Conservation (phyloP, 2,888 invertebrate genomes). For the Mythimna lalbum region DNA sequence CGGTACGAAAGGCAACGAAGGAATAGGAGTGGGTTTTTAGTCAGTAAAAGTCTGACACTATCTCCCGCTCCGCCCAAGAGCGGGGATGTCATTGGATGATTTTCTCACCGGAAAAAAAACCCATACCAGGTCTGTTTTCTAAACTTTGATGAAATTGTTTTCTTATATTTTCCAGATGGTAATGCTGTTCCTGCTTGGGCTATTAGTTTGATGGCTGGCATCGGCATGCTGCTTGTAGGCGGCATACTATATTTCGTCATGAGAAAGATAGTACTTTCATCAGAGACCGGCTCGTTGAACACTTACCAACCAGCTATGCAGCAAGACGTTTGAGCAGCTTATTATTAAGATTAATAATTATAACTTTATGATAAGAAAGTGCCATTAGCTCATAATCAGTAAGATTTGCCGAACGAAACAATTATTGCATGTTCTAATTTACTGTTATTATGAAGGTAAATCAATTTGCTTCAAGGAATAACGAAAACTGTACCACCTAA, state of each 20-base stretch:
- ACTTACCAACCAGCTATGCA: constrained; percentile 91
- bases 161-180: constrained; percentile 87
- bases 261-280: constrained; percentile 92
- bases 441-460: not conserved
- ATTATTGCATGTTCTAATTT: constrained; percentile 3
- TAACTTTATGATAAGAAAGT: constrained; percentile 19
- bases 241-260: constrained; percentile 92
- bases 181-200: constrained; percentile 95
- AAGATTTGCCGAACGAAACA: constrained; percentile 29
- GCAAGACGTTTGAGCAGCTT: constrained; percentile 80
- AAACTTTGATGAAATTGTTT: not conserved
- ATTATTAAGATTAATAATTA: constrained; percentile 43
- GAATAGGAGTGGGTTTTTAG: too few species aligned
- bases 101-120: too few species aligned
- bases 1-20: too few species aligned
- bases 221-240: constrained; percentile 93
- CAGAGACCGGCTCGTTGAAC: constrained; percentile 85
- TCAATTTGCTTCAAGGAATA: too few species aligned
- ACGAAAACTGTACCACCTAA: constrained; percentile 42
- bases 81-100: too few species aligned
- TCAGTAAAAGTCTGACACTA: too few species aligned
- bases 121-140: too few species aligned
- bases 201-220: constrained; percentile 92
- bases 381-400: not conserved
- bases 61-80: too few species aligned